Conservation (phyloP, 2,113 vertebrate genomes). For the Megalops atlanticus region DNA sequence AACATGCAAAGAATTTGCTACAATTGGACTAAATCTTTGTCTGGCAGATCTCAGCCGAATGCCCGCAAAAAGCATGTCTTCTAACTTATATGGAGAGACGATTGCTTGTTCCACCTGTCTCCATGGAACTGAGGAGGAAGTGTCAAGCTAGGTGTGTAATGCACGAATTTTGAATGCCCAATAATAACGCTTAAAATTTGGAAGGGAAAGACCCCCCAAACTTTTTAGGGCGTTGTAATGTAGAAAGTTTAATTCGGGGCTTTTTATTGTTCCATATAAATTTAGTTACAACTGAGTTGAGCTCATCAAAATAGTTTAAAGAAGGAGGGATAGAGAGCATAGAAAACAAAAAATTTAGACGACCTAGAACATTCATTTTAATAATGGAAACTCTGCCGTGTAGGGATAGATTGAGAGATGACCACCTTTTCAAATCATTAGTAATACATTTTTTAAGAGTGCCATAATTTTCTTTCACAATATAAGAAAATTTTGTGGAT, state of each 20-base stretch:
- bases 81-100: not conserved
- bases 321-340: not conserved
- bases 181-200: conserved; percentile 2
- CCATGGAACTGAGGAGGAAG: too few relatives aligned
- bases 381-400: not conserved
- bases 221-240: not conserved
- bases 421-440: conserved; percentile 1
- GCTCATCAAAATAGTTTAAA: conserved; percentile 1
- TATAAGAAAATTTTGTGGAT: not conserved
- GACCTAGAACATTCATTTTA: not conserved
- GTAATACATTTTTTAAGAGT: not conserved
- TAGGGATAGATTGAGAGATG: not conserved
- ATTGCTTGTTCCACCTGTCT: conserved; percentile 8
- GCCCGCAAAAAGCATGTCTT: conserved; percentile 4
- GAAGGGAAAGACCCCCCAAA: not conserved
- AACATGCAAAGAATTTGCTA: too few relatives aligned
- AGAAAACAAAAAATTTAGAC: not conserved
- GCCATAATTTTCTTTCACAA: not conserved
- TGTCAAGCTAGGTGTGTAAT: not conserved
- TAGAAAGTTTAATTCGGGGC: not conserved
- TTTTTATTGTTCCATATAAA: not conserved
- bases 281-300: not conserved
- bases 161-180: conserved; percentile 8
- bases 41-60: too few relatives aligned
- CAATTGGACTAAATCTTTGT: too few relatives aligned